Percentiles rank a stretch among this genome's conserved stretches.
Conservation (phyloP, 2,113 vertebrate genomes). For the Cynocephalus volans region DNA sequence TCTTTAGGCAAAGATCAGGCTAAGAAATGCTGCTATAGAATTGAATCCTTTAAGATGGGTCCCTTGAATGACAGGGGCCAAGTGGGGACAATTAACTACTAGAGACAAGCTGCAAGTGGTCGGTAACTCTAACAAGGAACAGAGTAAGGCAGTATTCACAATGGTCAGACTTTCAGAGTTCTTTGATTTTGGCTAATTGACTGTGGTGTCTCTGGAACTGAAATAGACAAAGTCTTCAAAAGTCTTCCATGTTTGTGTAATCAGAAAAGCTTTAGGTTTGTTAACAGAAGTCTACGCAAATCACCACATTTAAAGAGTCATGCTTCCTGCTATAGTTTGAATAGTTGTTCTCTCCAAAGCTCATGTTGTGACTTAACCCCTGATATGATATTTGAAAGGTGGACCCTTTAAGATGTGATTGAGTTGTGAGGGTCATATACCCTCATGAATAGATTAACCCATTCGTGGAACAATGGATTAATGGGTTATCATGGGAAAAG, state of each 20-base stretch:
- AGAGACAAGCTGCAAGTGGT: background rate
- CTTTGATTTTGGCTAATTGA: background rate
- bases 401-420: no score
- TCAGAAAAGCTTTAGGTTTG: background rate
- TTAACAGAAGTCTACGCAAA: background rate
- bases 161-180: background rate
- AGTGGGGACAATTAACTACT: background rate
- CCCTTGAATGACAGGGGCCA: background rate
- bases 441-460: no score
- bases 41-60: background rate
- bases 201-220: background rate
- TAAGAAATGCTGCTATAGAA: background rate
- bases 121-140: background rate
- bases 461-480: no score
- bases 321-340: no score
- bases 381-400: no score
- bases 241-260: background rate
- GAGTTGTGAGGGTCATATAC: no score
- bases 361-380: no score
- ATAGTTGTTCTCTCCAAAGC: no score
- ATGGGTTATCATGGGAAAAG: no score
- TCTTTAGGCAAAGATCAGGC: background rate
- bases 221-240: background rate
- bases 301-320: background rate
- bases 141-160: background rate